A percentile compares a stretch with the other conserved stretches of the same genome.
phyloP scores from a whole-genome alignment of 2,888 invertebrate species.

The Heliconius ethilla region DNA sequence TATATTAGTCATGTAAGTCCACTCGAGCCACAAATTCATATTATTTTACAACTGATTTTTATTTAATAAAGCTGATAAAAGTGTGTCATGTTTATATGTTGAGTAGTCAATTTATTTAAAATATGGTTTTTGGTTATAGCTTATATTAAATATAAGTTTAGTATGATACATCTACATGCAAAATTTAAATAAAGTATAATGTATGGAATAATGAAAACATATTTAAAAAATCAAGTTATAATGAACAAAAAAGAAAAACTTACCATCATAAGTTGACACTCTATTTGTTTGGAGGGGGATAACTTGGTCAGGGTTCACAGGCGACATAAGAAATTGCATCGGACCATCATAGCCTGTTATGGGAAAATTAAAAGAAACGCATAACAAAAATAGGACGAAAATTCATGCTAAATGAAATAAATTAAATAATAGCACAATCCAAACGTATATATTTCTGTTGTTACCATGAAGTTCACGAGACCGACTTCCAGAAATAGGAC shows the following conservation, averaged over 20 bases:
- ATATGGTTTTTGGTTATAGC: background rate
- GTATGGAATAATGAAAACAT: constrained; percentile 2
- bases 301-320: constrained; percentile 91
- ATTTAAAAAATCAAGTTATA: constrained; percentile 18
- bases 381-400: constrained; percentile 53
- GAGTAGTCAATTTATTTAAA: background rate
- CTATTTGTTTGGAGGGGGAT: constrained; percentile 81
- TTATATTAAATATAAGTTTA: background rate
- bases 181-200: background rate
- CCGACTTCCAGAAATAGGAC: constrained; percentile 85
- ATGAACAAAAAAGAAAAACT: constrained; percentile 49
- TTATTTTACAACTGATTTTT: constrained; percentile 2
- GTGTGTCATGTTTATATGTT: background rate
- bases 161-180: background rate
- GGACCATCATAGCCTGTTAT: constrained; percentile 91
- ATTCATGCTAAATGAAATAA: constrained; percentile 49
- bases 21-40: constrained; percentile 10
- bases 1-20: constrained; percentile 19
- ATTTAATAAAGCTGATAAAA: background rate
- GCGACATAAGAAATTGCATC: constrained; percentile 91
- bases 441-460: constrained; percentile 40
- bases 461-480: constrained; percentile 87
- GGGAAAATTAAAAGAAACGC: constrained; percentile 55
- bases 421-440: constrained; percentile 45
- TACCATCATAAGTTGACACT: constrained; percentile 80